These are phyloP conservation scores for Amphiprion percula DNA, from an alignment of 2,113 vertebrate species.

Conservation along the genomic window DNA sequence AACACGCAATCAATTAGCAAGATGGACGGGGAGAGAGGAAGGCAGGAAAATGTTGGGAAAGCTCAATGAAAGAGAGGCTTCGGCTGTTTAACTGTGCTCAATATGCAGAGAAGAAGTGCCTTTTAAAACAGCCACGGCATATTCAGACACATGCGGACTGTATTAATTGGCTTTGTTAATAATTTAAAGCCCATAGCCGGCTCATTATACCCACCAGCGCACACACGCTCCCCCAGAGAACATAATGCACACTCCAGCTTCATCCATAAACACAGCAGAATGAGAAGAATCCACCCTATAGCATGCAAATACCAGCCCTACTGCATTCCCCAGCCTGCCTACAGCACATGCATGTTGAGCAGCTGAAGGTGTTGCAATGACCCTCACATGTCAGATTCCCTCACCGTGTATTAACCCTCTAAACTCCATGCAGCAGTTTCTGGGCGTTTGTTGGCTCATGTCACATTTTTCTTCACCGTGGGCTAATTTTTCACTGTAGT, in stretches of 20 bases:
- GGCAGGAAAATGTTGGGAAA: too few species aligned
- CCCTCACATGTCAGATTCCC: too few species aligned
- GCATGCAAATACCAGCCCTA: background rate
- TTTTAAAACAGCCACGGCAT: background rate
- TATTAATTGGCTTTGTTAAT: slow-evolving; percentile 30
- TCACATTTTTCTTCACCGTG: too few species aligned
- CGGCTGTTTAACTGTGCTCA: background rate
- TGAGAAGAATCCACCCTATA: background rate
- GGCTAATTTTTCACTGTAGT: too few species aligned
- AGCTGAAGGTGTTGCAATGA: background rate
- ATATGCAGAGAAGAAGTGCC: background rate
- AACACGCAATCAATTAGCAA: background rate
- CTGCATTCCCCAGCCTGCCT: too few species aligned
- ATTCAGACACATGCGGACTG: background rate
- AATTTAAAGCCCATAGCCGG: slow-evolving; percentile 17
- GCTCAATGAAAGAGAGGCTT: background rate
- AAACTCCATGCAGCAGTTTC: too few species aligned
- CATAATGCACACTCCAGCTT: background rate
- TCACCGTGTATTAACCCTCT: too few species aligned
- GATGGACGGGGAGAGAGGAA: background rate
- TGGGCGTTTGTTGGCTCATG: too few species aligned
- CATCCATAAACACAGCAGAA: background rate
- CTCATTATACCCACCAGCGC: background rate
- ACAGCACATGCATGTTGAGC: background rate
- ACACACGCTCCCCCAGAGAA: background rate